A percentile compares a stretch with the other conserved stretches of the same genome.
phyloP scores from a whole-genome alignment of 1,140 invertebrate species.

The Drosophila prosaltans region DNA sequence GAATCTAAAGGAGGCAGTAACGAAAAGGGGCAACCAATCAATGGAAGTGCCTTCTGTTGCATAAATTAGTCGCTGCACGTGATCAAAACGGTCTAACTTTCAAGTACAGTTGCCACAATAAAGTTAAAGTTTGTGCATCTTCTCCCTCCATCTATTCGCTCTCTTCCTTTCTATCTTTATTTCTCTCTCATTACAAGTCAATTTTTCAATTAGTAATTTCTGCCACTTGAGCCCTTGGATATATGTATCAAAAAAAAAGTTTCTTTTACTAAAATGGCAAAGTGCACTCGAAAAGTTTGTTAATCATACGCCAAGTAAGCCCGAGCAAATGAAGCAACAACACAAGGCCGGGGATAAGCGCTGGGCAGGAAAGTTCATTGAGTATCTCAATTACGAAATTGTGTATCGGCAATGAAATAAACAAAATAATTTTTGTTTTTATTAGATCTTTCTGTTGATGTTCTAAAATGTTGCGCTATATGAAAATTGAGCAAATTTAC shows the following conservation, averaged over 20 bases:
- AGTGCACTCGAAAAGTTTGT: constrained; percentile 46
- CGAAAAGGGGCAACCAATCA: constrained; percentile 57
- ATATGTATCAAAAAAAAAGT: constrained; percentile 27
- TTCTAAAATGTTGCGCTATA: too few relatives aligned
- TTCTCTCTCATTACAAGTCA: constrained; percentile 25
- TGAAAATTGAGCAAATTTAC: too few relatives aligned
- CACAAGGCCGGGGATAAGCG: neutral
- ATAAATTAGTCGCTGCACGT: constrained; percentile 77
- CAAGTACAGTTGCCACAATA: constrained; percentile 64
- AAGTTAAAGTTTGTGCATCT: constrained; percentile 29
- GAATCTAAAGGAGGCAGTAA: constrained; percentile 19
- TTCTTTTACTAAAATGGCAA: constrained; percentile 26
- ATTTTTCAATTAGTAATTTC: constrained; percentile 63
- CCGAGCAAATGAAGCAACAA: constrained; percentile 8
- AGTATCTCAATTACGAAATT: neutral
- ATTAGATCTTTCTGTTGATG: neutral
- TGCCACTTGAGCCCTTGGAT: constrained; percentile 37
- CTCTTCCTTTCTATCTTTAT: neutral
- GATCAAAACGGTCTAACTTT: constrained; percentile 56
- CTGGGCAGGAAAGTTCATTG: neutral
- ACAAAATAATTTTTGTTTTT: neutral
- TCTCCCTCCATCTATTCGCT: neutral
- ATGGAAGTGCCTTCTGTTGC: constrained; percentile 73
- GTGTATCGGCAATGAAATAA: neutral
- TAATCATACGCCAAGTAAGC: constrained; percentile 59